These are phyloP conservation scores for Upupa epops DNA, from an alignment of 2,113 vertebrate genomes.

Conservation along the genomic window DNA sequence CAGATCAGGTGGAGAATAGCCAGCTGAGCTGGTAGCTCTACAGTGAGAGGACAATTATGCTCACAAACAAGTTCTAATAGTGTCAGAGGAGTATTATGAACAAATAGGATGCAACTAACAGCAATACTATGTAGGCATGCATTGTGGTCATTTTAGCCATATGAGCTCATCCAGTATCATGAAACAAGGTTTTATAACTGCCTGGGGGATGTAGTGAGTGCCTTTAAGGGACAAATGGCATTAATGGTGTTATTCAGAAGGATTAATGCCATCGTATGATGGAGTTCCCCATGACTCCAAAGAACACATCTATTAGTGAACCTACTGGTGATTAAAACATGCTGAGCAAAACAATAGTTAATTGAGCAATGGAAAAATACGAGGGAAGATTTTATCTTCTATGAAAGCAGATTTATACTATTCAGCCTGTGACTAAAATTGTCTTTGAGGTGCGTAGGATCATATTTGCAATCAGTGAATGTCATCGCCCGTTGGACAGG, in stretches of 20 bases:
- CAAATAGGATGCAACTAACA: neutral
- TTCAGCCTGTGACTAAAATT: conserved; percentile 28
- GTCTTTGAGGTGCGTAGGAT: conserved; percentile 45
- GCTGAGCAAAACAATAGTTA: conserved; percentile 63
- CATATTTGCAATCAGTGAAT: conserved; percentile 38
- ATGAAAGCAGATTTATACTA: conserved; percentile 41
- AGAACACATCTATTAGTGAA: conserved; percentile 51
- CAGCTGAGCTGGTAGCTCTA: neutral
- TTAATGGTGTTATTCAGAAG: conserved; percentile 55
- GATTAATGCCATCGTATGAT: conserved; percentile 31
- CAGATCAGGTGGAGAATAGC: neutral
- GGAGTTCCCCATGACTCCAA: conserved; percentile 2
- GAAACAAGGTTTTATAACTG: conserved; percentile 40
- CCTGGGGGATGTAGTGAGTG: neutral
- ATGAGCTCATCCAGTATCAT: conserved; percentile 17
- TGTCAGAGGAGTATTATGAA: neutral
- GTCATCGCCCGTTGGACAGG: conserved; percentile 55
- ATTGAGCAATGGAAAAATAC: conserved; percentile 58
- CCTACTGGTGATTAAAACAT: conserved; percentile 49
- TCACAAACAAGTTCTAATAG: neutral
- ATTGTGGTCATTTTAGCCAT: conserved; percentile 22
- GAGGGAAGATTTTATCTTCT: conserved; percentile 57
- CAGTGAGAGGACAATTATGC: neutral
- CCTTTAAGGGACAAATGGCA: conserved; percentile 39
- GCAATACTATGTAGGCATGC: neutral